Evolutionary conservation across 1,140 invertebrate genomes (phyloP).

Genomic region (Lithobius niger): DNA sequence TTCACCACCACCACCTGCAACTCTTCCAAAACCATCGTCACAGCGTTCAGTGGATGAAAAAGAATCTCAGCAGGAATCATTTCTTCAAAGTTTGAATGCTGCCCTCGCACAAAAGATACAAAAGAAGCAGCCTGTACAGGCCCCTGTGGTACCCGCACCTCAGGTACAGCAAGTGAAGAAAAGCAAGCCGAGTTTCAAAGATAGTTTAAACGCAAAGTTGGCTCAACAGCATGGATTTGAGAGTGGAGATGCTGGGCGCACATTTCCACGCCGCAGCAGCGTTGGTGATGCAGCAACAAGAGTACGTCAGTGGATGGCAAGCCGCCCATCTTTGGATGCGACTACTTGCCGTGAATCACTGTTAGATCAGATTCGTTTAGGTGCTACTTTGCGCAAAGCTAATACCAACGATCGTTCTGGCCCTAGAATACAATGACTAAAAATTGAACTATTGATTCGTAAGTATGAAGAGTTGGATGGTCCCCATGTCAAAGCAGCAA

Average conservation of each 20-base stretch:
- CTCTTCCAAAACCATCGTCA: constrained; percentile 9
- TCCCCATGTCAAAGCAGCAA: no score
- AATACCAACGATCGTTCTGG: constrained; percentile 51
- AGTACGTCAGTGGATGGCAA: constrained; percentile 49
- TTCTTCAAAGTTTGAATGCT: constrained; percentile 59
- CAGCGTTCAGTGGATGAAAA: constrained; percentile 9
- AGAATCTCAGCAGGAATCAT: constrained; percentile 24
- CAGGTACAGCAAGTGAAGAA: neutral
- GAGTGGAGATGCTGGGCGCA: constrained; percentile 16
- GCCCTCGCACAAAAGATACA: constrained; percentile 44
- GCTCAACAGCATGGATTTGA: constrained; percentile 33
- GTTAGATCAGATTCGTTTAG: constrained; percentile 81
- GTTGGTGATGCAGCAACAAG: constrained; percentile 35
- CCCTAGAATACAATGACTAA: constrained; percentile 47
- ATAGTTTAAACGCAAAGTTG: constrained; percentile 59
- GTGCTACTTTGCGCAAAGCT: constrained; percentile 57
- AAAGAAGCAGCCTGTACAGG: constrained; percentile 21
- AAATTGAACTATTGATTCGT: constrained; percentile 20
- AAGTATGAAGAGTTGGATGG: constrained; percentile 20
- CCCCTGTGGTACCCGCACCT: neutral
- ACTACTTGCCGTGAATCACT: constrained; percentile 46
- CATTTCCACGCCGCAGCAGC: constrained; percentile 16
- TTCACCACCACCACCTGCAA: constrained; percentile 10
- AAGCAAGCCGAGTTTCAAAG: constrained; percentile 42
- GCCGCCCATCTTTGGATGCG: constrained; percentile 39